Percentiles rank a stretch among this genome's conserved stretches.
Conservation (phyloP, 92 coral and sea anemone genomes). For the Pocillopora grandis region DNA sequence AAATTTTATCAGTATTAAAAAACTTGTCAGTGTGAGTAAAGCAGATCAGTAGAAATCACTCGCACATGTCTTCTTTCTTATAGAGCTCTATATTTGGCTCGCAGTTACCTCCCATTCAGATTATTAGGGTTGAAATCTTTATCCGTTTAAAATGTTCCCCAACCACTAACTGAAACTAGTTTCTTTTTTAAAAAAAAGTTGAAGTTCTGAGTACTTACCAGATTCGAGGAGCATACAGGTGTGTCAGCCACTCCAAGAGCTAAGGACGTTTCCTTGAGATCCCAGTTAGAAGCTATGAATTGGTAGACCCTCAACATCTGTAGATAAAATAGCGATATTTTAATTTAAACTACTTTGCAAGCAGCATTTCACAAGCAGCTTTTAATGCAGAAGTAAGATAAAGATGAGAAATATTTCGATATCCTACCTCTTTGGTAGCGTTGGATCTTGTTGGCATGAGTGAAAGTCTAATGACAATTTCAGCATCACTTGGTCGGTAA, state of each 20-base stretch:
- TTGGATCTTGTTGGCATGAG: neutral
- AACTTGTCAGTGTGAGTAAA: too few relatives aligned
- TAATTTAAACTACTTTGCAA: too few relatives aligned
- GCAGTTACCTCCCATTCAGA: too few relatives aligned
- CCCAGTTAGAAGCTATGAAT: neutral
- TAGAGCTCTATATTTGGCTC: neutral
- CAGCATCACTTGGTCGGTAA: neutral
- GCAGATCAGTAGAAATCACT: too few relatives aligned
- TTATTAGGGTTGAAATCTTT: too few relatives aligned
- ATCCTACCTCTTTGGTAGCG: constrained; percentile 19
- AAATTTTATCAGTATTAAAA: too few relatives aligned
- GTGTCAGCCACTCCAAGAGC: neutral
- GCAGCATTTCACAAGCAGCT: too few relatives aligned
- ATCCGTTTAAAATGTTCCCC: too few relatives aligned
- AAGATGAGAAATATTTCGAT: neutral
- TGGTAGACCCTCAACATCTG: constrained; percentile 18
- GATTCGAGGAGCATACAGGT: neutral
- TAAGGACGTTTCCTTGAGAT: neutral
- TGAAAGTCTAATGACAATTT: neutral
- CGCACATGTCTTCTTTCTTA: neutral
- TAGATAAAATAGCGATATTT: too few relatives aligned
- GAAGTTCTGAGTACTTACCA: neutral
- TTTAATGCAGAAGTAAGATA: too few relatives aligned
- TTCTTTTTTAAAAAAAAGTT: too few relatives aligned
- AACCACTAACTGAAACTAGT: too few relatives aligned